These are phyloP conservation scores for Mercenaria mercenaria DNA, from an alignment of 1,140 invertebrate genomes.

Conservation along the genomic window DNA sequence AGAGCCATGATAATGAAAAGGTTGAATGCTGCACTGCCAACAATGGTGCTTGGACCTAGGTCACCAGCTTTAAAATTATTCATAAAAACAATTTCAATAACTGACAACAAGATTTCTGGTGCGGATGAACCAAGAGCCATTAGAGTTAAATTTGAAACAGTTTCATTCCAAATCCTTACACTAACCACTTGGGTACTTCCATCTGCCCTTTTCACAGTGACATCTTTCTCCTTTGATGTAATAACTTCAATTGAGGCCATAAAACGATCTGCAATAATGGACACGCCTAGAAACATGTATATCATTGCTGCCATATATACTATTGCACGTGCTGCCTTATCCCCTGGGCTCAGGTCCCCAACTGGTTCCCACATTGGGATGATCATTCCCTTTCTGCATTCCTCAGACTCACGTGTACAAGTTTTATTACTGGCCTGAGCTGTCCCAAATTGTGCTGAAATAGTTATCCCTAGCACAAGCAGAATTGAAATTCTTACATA, in stretches of 20 bases:
- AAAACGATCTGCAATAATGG: constrained; percentile 99
- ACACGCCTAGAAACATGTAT: constrained; percentile 99
- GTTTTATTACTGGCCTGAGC: constrained; percentile 16
- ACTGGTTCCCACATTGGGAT: constrained; percentile 89
- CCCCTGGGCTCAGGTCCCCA: constrained; percentile 89
- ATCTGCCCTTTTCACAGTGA: constrained; percentile 92
- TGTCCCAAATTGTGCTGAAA: neutral
- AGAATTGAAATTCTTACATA: constrained; percentile 38
- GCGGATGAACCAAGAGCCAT: constrained; percentile 99
- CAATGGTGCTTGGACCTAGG: constrained; percentile 98
- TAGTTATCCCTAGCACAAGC: constrained; percentile 27
- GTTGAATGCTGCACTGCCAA: constrained; percentile 99
- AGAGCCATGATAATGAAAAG: constrained; percentile 99
- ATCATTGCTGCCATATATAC: constrained; percentile 96
- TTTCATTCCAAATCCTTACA: constrained; percentile 94
- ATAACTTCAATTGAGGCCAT: constrained; percentile 99
- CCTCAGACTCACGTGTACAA: constrained; percentile 67
- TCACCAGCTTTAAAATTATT: constrained; percentile 96
- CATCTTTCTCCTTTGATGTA: constrained; percentile 97
- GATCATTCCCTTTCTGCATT: constrained; percentile 83
- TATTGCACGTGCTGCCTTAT: constrained; percentile 92
- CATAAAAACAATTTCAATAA: constrained; percentile 83
- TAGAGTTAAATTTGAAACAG: constrained; percentile 98
- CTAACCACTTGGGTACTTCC: constrained; percentile 95
- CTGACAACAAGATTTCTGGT: constrained; percentile 96